These are phyloP conservation scores for Sebastes baramenuke DNA, from an alignment of 2,797 vertebrate species.

Conservation along the genomic window DNA sequence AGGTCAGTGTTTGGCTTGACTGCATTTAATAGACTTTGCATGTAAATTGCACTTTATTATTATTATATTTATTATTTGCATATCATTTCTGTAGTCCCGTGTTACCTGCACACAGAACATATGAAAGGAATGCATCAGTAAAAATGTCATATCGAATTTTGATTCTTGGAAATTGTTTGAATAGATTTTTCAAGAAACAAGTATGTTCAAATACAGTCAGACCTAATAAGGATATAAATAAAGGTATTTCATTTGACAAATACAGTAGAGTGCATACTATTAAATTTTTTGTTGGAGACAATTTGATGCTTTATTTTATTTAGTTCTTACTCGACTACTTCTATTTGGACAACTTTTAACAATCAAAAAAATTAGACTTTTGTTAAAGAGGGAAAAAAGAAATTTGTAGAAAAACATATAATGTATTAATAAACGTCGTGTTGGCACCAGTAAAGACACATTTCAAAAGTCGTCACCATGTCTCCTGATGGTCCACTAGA, in stretches of 20 bases:
- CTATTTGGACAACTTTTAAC: background rate
- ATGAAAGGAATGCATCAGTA: background rate
- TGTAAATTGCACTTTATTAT: background rate
- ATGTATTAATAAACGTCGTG: background rate
- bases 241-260: background rate
- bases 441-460: background rate
- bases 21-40: background rate
- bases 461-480: background rate
- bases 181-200: background rate
- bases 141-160: background rate
- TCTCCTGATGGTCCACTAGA: background rate
- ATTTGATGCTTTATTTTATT: background rate
- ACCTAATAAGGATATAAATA: background rate
- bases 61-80: background rate
- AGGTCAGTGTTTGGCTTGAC: constrained; percentile 73
- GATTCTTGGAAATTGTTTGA: background rate
- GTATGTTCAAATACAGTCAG: background rate
- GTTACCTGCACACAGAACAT: background rate
- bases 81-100: background rate
- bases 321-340: background rate
- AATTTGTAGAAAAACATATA: too few relatives aligned
- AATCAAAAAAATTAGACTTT: background rate
- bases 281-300: background rate
- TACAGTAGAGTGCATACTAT: background rate
- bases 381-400: too few relatives aligned